Evolutionary conservation across 2,797 vertebrate species (phyloP), one percentile per base, ranked within the genome.

Genomic region (Parauchenoglanis ngamensis): DNA sequence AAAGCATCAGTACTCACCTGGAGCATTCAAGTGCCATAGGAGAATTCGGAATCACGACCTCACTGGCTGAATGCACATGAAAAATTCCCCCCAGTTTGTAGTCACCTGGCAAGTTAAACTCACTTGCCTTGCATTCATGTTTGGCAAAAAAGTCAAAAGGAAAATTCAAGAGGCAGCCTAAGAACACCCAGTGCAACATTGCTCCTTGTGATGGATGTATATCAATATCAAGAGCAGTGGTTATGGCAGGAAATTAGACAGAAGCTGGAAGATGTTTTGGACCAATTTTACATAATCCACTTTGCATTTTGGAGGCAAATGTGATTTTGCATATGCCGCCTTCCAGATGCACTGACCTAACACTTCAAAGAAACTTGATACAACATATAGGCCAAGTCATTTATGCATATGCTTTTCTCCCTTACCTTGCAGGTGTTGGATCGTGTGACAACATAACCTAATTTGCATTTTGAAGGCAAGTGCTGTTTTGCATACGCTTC

Each of bases 81-180:
- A 96, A 95, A 88, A 96, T 87, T 85, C 95, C 95, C 85, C 93
- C 95, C 0, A 96, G 68, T 78, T 94, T 61, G 92, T 93, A 95
- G 89, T 95, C 92, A 88, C 95, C 95, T 15, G 92, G 65, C 44
- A 94, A 59, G 8, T 54, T 52, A 90, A 95, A 96, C 83, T 94
- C 92, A 57, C 93, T 93, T 31, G 87, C 44, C n/a, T 80, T 4
- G 17, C 70, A 89, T 1, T 84, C 73, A 78, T 59, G 49, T 28
- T 28, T 61, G 3, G 23, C 25, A 44, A 68, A 68, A 2, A 89
- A 44, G 52, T 13, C 7, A 40, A 78, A 28, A 65, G 63, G 21
- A 0, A 78, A 85, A 25, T 28, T 31, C 2, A 82, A 68, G 40
- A 87, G 25, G n/a, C 40, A 86, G 49, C 70, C 70, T 28, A 83